Percentiles rank a stretch among this genome's conserved stretches.
Conservation (phyloP, 2,113 vertebrate species). For the Bombycilla garrulus region DNA sequence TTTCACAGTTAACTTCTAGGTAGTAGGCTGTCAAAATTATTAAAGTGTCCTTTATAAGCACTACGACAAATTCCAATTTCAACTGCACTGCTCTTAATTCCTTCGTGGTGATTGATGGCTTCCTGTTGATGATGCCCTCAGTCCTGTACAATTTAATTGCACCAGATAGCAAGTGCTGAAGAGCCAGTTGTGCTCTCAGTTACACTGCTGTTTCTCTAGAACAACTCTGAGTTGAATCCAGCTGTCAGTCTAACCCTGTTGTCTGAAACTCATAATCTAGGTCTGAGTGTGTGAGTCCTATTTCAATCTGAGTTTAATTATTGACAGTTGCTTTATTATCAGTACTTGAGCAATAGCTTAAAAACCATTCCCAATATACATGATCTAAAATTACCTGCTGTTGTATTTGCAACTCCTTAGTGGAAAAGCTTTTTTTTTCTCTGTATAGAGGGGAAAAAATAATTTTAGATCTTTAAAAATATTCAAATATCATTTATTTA, state of each 20-base stretch:
- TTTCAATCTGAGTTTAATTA: background rate
- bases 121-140: background rate
- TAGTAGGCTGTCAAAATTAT: slow-evolving; percentile 1
- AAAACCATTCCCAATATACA: background rate
- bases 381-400: background rate
- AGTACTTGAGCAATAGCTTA: background rate
- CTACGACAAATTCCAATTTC: background rate
- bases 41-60: background rate
- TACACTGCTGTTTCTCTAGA: background rate
- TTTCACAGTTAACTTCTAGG: slow-evolving; percentile 17
- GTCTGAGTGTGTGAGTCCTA: background rate
- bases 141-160: background rate
- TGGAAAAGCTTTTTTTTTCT: background rate
- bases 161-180: background rate
- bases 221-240: background rate
- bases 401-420: background rate
- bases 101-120: background rate
- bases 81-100: background rate
- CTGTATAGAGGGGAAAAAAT: background rate
- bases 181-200: background rate
- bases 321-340: background rate
- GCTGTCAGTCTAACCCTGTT: background rate
- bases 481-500: background rate
- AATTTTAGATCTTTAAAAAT: background rate
- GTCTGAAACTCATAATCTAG: background rate